Evolutionary conservation across 2,113 vertebrate genomes (phyloP), one percentile per base, ranked within the genome.

Genomic region (Hemiscyllium ocellatum): DNA sequence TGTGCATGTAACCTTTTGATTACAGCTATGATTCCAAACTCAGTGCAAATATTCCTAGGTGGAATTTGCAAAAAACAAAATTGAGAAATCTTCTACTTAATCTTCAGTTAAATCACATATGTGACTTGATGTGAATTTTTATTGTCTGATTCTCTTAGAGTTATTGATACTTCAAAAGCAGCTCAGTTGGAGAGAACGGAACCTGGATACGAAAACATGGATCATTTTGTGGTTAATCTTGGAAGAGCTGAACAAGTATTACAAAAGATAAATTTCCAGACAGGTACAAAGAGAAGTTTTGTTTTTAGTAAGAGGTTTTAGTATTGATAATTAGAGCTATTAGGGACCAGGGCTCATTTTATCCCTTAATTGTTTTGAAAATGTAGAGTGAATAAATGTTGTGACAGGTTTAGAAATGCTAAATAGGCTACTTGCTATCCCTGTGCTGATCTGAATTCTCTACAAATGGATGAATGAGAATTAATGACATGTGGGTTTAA

Each of bases 141-240:
- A 90, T 76, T 95, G 69, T 15, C 95, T 96, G 76, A 96, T 50
- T 42, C 17, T 93, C 56, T 33, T 97, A 99, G 98, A 96, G 98
- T 99, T 97, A 97, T 97, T 0, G 97, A 96, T 0, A 97, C 98
- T 96, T 97, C 98, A 70, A 98, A 98, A 95, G 97, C 97, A n/a
- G 97, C 98, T 0, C 96, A 98, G 96, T 96, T 97, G 7, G 98
- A 98, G 95, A 97, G 97, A 69, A 98, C 97, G 0, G 98, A 98
- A 95, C 97, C 97, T 0, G 98, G 98, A 86, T 99, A 98, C 0
- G 98, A 99, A 96, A 98, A 97, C 83, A 98, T 99, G 98, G 98
- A 98, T 95, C 98, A 98, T 72, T 98, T 99, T 94, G 96, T 96
- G 20, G 96, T 99, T 96, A 97, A 98, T 0, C 97, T 98, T 19